A percentile compares a stretch with the other conserved stretches of the same genome.
Conservation (phyloP, 2,113 vertebrate genomes). For the Eclectus roratus region DNA sequence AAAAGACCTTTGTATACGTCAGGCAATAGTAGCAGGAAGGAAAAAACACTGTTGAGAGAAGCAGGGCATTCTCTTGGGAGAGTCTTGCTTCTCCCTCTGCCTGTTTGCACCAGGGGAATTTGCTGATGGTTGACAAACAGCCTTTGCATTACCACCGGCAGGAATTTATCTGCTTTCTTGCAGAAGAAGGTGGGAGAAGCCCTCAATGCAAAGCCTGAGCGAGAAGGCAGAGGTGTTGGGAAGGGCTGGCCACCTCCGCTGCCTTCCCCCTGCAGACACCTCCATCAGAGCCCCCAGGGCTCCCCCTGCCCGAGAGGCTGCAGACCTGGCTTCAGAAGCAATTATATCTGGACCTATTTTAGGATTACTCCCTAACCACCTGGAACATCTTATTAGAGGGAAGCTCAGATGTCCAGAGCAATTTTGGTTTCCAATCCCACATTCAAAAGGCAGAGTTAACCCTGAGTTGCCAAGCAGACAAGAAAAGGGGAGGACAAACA, state of each 20-base stretch:
- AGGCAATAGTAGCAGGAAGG: constrained; percentile 4
- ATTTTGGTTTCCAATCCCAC: constrained; percentile 64
- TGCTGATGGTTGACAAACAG: neutral
- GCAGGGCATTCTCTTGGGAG: neutral
- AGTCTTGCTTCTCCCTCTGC: neutral
- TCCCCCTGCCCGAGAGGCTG: constrained; percentile 13
- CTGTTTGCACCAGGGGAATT: neutral
- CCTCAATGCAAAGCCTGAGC: fast-evolving
- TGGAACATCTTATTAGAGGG: constrained; percentile 78
- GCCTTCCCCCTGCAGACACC: neutral
- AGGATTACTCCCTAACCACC: constrained; percentile 78
- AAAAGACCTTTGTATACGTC: neutral
- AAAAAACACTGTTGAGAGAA: neutral
- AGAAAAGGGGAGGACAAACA: neutral
- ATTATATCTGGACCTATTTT: constrained; percentile 72
- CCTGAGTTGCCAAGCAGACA: neutral
- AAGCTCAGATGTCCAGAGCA: constrained; percentile 77
- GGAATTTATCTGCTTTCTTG: neutral
- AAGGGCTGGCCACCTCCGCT: neutral
- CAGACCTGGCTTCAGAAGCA: constrained; percentile 65
- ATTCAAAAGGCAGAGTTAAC: constrained; percentile 61
- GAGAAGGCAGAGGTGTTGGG: neutral
- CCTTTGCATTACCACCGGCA: fast-evolving
- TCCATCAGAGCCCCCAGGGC: neutral
- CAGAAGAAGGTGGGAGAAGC: neutral